Evolutionary conservation across 1,140 invertebrate genomes (phyloP).

Genomic region (Bradysia coprophila): DNA sequence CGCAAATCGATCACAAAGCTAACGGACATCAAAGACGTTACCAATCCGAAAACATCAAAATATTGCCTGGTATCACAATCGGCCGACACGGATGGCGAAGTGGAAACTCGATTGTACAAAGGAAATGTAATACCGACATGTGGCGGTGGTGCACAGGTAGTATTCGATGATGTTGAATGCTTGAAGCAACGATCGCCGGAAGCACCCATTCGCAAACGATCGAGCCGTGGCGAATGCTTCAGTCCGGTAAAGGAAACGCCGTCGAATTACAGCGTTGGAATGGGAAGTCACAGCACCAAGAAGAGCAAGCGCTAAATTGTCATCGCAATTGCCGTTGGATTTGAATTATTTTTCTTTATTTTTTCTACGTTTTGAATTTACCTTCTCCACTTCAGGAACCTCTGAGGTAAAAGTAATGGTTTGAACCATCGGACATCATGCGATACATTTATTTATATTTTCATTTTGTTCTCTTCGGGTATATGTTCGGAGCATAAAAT

Average conservation of each 20-base stretch:
- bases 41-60: conserved; percentile 54
- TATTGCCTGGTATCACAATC: conserved; percentile 87
- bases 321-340: neutral
- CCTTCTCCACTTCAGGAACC: too few species aligned
- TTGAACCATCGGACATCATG: too few species aligned
- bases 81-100: conserved; percentile 73
- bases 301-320: conserved; percentile 14
- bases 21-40: conserved; percentile 46
- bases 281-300: conserved; percentile 20
- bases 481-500: too few species aligned
- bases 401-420: too few species aligned
- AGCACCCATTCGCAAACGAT: conserved; percentile 18
- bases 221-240: conserved; percentile 9
- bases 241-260: conserved; percentile 13
- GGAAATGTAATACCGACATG: conserved; percentile 82
- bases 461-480: too few species aligned
- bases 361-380: too few species aligned
- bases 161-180: conserved; percentile 89
- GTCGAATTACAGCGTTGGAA: conserved; percentile 19
- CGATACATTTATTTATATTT: too few species aligned
- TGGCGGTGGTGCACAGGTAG: conserved; percentile 83
- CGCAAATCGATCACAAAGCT: conserved; percentile 71
- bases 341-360: too few species aligned
- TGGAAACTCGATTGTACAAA: conserved; percentile 88
- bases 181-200: conserved; percentile 66